Evolutionary conservation across 2,113 vertebrate species (phyloP), one percentile per base, ranked within the genome.

Genomic region (Tinamus guttatus): DNA sequence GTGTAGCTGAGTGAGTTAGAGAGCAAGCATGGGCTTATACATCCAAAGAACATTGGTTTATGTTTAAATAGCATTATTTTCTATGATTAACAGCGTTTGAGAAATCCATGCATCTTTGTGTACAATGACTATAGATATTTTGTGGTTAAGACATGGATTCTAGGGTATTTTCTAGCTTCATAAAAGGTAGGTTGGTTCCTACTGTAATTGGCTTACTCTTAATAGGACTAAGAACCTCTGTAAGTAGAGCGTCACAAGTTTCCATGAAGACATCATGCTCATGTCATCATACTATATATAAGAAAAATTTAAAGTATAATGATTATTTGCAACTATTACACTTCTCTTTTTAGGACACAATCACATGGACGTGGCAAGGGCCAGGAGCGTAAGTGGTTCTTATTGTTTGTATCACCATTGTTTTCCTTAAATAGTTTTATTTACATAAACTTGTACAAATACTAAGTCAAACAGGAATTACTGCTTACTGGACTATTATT

Each of bases 331-430:
- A 68, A n/a, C 69, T 93, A 3, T 95, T 30, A 49, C 65, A 11
- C n/a, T 62, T 90, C 54, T 34, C 76, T 83, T 52, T 82, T 32
- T 90, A 99, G 99, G 99, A 99, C 96, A 98, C 99, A 21, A 99
- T 99, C 94, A 99, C 99, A 2, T 99, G 99, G 99, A 99, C 99
- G 0, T 99, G 99, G 99, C 99, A 99, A 97, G 99, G 99, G 8
- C 99, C 99, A 19, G 98, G 99, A 98, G 99, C 99, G 99, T 99
- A 97, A 98, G 98, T 98, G 11, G 5, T 36, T 62, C 28, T 8
- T 9, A 13, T 58, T 96, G 47, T 15, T 73, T 86, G 38, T 67
- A 12, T 65, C 3, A 16, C 64, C 40, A 36, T 81, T 65, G 2
- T 22, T 93, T 67, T 60, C 5, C 43, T 71, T 69, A 5, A 11